Conservation (phyloP, 2,888 invertebrate genomes). For the Endotricha flammealis region DNA sequence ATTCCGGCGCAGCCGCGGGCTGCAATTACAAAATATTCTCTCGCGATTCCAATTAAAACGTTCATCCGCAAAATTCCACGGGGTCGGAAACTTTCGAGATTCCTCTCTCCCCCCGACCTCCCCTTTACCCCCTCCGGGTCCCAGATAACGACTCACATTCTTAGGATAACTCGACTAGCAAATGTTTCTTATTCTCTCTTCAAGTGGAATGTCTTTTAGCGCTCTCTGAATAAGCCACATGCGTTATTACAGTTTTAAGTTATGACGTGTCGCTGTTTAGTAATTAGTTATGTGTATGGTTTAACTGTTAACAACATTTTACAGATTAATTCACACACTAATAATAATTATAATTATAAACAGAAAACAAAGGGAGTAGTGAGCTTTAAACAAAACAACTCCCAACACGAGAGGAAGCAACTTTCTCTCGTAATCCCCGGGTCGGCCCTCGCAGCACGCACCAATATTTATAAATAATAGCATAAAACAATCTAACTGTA, state of each 20-base stretch:
- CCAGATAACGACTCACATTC: conserved; percentile 44
- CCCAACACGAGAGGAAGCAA: conserved; percentile 17
- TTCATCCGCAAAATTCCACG: conserved; percentile 71
- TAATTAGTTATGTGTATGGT: too few relatives aligned
- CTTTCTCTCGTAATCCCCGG: conserved; percentile 42
- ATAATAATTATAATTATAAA: too few relatives aligned
- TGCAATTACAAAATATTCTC: conserved; percentile 72
- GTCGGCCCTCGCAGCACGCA: conserved; percentile 41
- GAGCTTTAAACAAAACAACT: conserved; percentile 4
- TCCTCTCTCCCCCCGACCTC: conserved; percentile 31
- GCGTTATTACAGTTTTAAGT: conserved; percentile 11
- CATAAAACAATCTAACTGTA: conserved; percentile 67
- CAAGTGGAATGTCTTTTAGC: conserved; percentile 25
- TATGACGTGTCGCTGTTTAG: too few relatives aligned
- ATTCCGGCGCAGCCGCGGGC: conserved; percentile 30
- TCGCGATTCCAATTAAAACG: conserved; percentile 73
- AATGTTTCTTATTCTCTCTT: conserved; percentile 42
- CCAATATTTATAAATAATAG: conserved; percentile 71
- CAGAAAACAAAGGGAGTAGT: background rate
- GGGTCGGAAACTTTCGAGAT: conserved; percentile 61
- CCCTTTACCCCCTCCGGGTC: conserved; percentile 15
- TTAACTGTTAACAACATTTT: too few relatives aligned
- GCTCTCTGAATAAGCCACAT: conserved; percentile 14
- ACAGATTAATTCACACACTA: too few relatives aligned
- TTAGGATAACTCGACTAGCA: conserved; percentile 51